Base-by-base conservation (phyloP, 2,797 vertebrate species). In the Hemitrygon akajei region DNA sequence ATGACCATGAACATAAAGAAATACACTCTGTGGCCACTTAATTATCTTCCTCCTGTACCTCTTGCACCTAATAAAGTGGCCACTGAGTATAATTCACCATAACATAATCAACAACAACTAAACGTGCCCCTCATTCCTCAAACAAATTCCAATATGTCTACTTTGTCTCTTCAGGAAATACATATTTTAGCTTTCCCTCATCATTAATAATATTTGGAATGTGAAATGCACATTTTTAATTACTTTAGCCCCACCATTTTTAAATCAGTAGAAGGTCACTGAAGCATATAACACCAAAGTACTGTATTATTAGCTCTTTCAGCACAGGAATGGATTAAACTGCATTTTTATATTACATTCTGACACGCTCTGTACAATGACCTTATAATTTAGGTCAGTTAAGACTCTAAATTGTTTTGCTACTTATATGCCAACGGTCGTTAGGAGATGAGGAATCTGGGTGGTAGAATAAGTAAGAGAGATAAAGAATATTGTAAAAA, bases 401-500 rank as follows among this genome's bases (percentile, higher is more conserved):
- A 94, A 94, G 96, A 96, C 96, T 96, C 95, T 95, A 92, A 94
- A 95, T 95, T 96, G 96, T 95, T 95, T 95, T 95, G 95, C 95
- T 96, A 47, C 47, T 47, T 47, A 95, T 93, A 95, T 94, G 93
- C 95, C 25, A 95, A 94, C 95, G 94, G 89, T 95, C 95, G 94
- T 95, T 94, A 94, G 95, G 95, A 94, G 95, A 94, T 96, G 60
- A 96, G 94, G 94, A 92, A 95, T 93, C 95, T 95, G 95, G 95
- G 96, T 95, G 95, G 95, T 96, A 96, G 95, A 96, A 96, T 96
- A 96, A 96, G 96, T 97, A 95, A 97, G 96, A 97, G 96, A 96
- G 97, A 97, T 97, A 97, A 98, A 98, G 96, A 97, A 96, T 96
- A 97, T 97, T 97, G 97, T 97, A 97, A 97, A 97, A 97, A 96